Percentiles rank a stretch among this genome's conserved stretches.
These are phyloP conservation scores for Trematocara stigmaticum DNA, from an alignment of 2,113 vertebrate genomes.

Conservation along the genomic window DNA sequence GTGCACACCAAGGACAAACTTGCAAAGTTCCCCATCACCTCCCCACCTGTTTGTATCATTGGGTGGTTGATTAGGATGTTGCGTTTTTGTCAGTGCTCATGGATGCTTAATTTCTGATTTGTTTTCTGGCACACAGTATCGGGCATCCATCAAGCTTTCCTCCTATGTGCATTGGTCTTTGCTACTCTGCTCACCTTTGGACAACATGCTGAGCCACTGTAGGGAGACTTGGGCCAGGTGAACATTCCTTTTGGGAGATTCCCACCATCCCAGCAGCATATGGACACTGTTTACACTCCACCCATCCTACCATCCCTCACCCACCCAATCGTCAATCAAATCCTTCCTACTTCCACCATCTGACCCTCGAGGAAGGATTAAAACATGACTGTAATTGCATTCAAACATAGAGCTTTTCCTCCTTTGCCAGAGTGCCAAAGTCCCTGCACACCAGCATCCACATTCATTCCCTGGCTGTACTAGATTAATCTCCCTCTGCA, in stretches of 20 bases:
- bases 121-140: constrained; percentile 20
- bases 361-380: constrained; percentile 33
- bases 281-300: constrained; percentile 52
- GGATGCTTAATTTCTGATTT: constrained; percentile 20
- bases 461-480: constrained; percentile 18
- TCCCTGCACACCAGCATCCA: neutral
- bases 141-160: neutral
- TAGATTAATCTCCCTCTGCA: constrained; percentile 26
- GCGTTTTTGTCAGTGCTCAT: constrained; percentile 1
- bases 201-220: constrained; percentile 13
- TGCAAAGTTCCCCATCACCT: neutral
- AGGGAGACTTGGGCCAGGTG: constrained; percentile 37
- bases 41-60: neutral
- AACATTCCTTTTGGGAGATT: constrained; percentile 58
- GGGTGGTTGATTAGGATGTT: constrained; percentile 42
- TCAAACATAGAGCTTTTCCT: constrained; percentile 47
- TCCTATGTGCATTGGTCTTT: neutral
- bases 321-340: constrained; percentile 42
- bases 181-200: constrained; percentile 37
- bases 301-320: constrained; percentile 47
- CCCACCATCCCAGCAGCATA: constrained; percentile 61
- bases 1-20: neutral
- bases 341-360: neutral
- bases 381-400: constrained; percentile 55
- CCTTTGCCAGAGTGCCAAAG: neutral